Conservation (phyloP, 1,140 invertebrate species). For the Zaprionus ghesquierei region DNA sequence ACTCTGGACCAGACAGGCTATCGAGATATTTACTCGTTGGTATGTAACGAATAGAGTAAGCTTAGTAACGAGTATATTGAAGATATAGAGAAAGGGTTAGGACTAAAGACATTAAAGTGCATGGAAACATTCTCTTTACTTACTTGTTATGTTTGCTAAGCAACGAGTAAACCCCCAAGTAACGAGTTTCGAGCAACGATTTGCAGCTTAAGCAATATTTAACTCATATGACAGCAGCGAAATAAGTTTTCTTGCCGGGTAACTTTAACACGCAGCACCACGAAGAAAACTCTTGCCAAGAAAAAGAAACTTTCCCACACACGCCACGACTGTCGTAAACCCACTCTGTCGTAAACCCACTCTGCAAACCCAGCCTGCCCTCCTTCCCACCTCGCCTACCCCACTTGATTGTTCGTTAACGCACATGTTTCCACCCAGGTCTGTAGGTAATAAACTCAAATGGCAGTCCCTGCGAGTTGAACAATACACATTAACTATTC, state of each 20-base stretch:
- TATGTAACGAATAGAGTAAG: neutral
- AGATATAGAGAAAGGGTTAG: too few relatives aligned
- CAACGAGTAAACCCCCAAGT: neutral
- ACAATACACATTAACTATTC: conserved; percentile 26
- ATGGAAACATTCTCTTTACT: too few relatives aligned
- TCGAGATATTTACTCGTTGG: neutral
- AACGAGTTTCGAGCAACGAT: neutral
- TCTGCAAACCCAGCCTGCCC: too few relatives aligned
- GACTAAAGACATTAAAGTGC: too few relatives aligned
- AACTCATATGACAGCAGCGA: neutral
- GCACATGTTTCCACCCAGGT: conserved; percentile 2
- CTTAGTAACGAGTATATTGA: neutral
- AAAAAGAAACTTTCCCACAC: neutral
- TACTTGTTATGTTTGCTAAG: too few relatives aligned
- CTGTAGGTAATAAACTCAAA: conserved; percentile 10
- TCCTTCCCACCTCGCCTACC: neutral
- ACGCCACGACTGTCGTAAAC: neutral
- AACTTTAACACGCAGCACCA: neutral
- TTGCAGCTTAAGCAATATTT: neutral
- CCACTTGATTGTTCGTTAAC: neutral
- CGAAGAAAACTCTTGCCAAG: neutral
- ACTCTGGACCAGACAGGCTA: too few relatives aligned
- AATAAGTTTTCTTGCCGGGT: neutral
- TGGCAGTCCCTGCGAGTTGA: neutral
- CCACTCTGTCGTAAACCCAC: neutral